These are phyloP conservation scores for Anhinga anhinga DNA, from an alignment of 2,113 vertebrate genomes.

Conservation along the genomic window DNA sequence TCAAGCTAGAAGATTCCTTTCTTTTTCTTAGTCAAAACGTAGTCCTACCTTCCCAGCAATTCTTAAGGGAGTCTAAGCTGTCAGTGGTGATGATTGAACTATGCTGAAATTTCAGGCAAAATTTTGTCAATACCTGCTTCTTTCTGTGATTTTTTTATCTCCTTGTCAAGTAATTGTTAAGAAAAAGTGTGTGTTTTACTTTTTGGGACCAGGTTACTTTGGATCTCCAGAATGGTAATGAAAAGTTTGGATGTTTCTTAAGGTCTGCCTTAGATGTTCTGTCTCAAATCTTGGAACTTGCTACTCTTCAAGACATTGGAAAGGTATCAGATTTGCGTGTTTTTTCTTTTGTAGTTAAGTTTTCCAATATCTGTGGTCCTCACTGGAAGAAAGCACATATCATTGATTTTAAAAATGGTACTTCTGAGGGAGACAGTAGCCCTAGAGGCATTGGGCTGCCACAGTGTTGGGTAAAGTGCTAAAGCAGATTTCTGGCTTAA, in stretches of 20 bases:
- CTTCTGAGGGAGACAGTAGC: not conserved
- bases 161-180: not conserved
- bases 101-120: not conserved
- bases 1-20: not conserved
- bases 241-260: constrained; percentile 96
- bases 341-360: not conserved
- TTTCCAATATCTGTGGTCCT: not conserved
- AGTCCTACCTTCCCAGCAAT: not conserved
- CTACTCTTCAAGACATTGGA: constrained; percentile 92
- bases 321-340: constrained; percentile 77
- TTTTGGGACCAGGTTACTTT: constrained; percentile 83
- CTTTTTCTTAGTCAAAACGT: not conserved
- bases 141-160: not conserved
- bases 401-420: not conserved
- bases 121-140: not conserved
- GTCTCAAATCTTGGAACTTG: constrained; percentile 92
- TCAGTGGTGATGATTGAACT: not conserved
- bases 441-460: not conserved
- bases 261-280: constrained; percentile 89
- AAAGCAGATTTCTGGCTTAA: not conserved
- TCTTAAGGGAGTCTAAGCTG: not conserved
- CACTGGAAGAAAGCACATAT: not conserved
- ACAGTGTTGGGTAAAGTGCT: not conserved
- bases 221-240: constrained; percentile 90
- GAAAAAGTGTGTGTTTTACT: not conserved